These are phyloP conservation scores for Lepidotrigona ventralis DNA, from an alignment of 1,140 invertebrate genomes.

Conservation along the genomic window DNA sequence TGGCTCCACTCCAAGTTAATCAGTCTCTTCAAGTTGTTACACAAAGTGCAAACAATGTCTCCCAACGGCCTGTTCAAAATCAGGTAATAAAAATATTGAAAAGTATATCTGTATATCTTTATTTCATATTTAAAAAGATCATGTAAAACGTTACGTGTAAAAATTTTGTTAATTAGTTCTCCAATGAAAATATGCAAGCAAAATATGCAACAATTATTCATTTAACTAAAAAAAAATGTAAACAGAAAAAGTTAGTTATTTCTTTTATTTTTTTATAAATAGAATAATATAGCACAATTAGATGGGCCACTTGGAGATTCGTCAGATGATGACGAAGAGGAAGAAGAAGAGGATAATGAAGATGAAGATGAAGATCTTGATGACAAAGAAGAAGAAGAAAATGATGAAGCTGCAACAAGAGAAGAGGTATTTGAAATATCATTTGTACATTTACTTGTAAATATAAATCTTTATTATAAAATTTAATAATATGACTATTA, in stretches of 20 bases:
- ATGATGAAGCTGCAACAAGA: constrained; percentile 80
- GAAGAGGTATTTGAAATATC: constrained; percentile 78
- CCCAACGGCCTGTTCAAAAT: constrained; percentile 68
- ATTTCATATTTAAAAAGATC: neutral
- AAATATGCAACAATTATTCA: neutral
- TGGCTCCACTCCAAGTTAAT: constrained; percentile 75
- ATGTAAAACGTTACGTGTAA: neutral
- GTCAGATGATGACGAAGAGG: constrained; percentile 89
- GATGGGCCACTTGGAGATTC: constrained; percentile 89
- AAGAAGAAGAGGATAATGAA: constrained; percentile 89
- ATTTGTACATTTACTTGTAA: too few relatives aligned
- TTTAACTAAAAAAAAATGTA: neutral
- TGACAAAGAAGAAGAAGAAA: constrained; percentile 89
- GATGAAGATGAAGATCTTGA: constrained; percentile 85
- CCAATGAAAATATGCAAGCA: neutral
- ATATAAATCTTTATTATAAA: too few relatives aligned
- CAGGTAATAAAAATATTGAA: constrained; percentile 59
- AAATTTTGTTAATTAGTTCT: neutral
- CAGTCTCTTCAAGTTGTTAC: constrained; percentile 71
- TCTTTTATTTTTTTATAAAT: constrained; percentile 48
- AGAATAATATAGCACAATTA: constrained; percentile 80
- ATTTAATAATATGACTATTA: constrained; percentile 8
- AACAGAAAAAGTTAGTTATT: constrained; percentile 26
- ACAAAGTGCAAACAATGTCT: constrained; percentile 66
- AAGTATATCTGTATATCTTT: neutral